Base-by-base conservation (phyloP, 2,113 vertebrate genomes). In the Ameiurus melas region DNA sequence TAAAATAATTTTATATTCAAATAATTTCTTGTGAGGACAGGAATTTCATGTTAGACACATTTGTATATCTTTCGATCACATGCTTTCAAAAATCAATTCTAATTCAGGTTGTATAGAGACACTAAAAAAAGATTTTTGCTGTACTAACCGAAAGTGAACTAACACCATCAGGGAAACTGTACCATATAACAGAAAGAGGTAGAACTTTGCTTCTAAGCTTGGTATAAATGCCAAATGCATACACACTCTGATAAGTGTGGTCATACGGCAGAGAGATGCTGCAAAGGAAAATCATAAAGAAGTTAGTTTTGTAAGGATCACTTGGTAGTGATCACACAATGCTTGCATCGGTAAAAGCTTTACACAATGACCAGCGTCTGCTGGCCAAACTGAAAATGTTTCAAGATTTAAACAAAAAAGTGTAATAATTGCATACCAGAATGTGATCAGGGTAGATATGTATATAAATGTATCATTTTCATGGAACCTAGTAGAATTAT, bases 261-360 rank as follows among this genome's bases (percentile, higher is more conserved):
- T 95, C 94, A 5, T 93, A 95, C 0, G 95, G 95, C 79, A 96
- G 92, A 13, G 92, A 92, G 55, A 96, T 86, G 0, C 95, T 96
- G 91, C 47, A 53, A 75, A n/a, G 70, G 6, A 30, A 30, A 43
- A 55, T 36, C 30, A 71, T 10, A 53, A 79, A 71, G 0, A n/a
- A 64, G 4, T 9, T 13, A 85, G 17, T n/a, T 82, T 60, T 82
- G 14, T 60, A 36, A 60, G 12, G 19, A 10, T 22, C n/a, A 27
- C 36, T 75, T 73, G 0, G 43, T 62, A 55, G 16, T 70, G 33
- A 71, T 87, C 30, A 82, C 13, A 51, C 53, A 68, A 82, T 36
- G 66, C 17, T 36, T 51, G 19, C 22, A 8, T 30, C 0, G 2
- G 16, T 30, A 79, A 79, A 79, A 55, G 25, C 27, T 27, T 55